Conservation (phyloP, 2,797 vertebrate genomes). For the Coracias cyanogaster region DNA sequence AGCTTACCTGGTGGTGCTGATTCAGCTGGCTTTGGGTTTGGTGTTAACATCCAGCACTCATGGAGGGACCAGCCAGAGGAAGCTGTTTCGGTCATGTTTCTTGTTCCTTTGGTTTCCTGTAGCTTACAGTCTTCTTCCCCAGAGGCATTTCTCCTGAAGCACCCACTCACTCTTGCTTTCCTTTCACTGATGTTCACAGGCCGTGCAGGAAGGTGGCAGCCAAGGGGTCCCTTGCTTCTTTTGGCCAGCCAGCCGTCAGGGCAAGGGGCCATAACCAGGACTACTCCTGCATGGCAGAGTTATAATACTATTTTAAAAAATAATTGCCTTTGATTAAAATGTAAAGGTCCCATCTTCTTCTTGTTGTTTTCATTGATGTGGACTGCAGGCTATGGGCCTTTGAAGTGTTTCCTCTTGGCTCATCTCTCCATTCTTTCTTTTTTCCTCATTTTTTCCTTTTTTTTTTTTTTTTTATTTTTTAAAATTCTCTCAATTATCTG, state of each 20-base stretch:
- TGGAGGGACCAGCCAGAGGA: neutral
- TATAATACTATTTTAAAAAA: neutral
- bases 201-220: neutral
- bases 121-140: neutral
- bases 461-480: neutral
- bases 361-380: neutral
- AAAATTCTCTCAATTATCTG: neutral
- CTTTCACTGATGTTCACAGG: neutral
- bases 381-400: conserved; percentile 13
- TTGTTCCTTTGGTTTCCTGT: neutral
- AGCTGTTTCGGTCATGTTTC: neutral
- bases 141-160: neutral
- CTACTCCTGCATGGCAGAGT: neutral
- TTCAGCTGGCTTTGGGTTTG: neutral
- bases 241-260: neutral
- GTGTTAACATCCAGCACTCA: neutral
- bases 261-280: neutral
- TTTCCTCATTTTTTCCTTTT: neutral
- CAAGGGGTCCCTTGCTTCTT: neutral
- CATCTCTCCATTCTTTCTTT: neutral
- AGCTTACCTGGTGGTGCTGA: neutral
- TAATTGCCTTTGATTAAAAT: conserved; percentile 33
- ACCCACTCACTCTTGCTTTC: neutral
- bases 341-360: neutral
- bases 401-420: conserved; percentile 44